Evolutionary conservation across 2,888 invertebrate species (phyloP).

Genomic region (Kuschelorhynchus macadamiae): DNA sequence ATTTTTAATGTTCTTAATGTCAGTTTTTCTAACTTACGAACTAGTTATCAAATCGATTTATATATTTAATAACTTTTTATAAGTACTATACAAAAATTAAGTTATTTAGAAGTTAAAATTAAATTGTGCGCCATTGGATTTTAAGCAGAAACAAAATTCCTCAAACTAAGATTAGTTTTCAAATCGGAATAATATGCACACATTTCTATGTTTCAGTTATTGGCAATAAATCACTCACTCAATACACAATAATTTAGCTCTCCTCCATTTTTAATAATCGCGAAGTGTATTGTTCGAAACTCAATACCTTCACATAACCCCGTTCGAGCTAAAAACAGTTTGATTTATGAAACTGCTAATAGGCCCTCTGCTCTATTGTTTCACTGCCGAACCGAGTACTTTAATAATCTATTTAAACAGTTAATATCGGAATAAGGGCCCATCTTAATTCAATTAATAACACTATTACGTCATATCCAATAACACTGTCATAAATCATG

Average conservation of each 20-base stretch:
- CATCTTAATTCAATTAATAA: conserved; percentile 49
- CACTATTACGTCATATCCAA: conserved; percentile 46
- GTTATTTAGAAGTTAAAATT: no score
- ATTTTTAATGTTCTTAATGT: no score
- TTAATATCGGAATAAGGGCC: conserved; percentile 44
- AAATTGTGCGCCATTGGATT: no score
- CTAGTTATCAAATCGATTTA: no score
- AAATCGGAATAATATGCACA: no score
- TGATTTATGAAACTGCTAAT: conserved; percentile 26
- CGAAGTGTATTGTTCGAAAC: background rate
- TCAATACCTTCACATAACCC: background rate
- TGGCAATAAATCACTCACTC: background rate
- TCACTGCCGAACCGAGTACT: conserved; percentile 30
- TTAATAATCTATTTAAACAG: conserved; percentile 46
- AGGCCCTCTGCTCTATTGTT: conserved; percentile 31
- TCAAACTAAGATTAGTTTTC: no score
- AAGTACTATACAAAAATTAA: no score
- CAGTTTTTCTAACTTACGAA: no score
- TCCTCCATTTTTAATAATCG: background rate
- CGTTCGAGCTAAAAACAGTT: conserved; percentile 16
- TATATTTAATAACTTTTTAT: no score
- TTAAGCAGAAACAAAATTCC: no score
- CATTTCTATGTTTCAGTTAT: no score
- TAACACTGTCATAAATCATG: conserved; percentile 44
- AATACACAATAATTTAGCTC: no score